A percentile compares a stretch with the other conserved stretches of the same genome.
These are phyloP conservation scores for Gastrophysa polygoni DNA, from an alignment of 2,888 invertebrate genomes.

Conservation along the genomic window DNA sequence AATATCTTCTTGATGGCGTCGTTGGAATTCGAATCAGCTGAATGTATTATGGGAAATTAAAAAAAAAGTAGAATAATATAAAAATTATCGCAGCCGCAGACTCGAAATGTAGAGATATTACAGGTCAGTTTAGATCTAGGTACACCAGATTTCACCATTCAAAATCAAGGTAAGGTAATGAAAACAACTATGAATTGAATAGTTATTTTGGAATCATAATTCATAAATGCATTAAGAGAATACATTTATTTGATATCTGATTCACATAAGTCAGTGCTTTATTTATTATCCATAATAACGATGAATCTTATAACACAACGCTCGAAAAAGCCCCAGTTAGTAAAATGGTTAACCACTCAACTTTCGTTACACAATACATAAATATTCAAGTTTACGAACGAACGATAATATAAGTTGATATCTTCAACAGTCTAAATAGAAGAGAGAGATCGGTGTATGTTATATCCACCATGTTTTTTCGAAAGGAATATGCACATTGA, in stretches of 20 bases:
- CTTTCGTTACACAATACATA: conserved; percentile 29
- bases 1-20: no score
- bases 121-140: no score
- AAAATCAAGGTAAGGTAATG: no score
- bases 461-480: conserved; percentile 29
- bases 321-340: conserved; percentile 36
- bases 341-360: conserved; percentile 51
- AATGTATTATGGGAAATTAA: no score
- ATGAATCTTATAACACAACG: conserved; percentile 22
- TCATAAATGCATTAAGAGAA: conserved; percentile 53
- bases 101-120: no score
- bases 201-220: conserved; percentile 33
- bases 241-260: conserved; percentile 51
- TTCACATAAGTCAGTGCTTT: conserved; percentile 33
- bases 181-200: background rate
- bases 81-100: no score
- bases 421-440: conserved; percentile 31
- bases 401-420: conserved; percentile 14
- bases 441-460: conserved; percentile 31
- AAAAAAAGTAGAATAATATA: no score
- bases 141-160: no score
- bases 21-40: no score
- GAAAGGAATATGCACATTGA: conserved; percentile 9
- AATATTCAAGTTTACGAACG: conserved; percentile 27
- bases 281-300: conserved; percentile 11